Conservation (phyloP, 2,797 vertebrate genomes). For the Schizopygopsis malacanthus region DNA sequence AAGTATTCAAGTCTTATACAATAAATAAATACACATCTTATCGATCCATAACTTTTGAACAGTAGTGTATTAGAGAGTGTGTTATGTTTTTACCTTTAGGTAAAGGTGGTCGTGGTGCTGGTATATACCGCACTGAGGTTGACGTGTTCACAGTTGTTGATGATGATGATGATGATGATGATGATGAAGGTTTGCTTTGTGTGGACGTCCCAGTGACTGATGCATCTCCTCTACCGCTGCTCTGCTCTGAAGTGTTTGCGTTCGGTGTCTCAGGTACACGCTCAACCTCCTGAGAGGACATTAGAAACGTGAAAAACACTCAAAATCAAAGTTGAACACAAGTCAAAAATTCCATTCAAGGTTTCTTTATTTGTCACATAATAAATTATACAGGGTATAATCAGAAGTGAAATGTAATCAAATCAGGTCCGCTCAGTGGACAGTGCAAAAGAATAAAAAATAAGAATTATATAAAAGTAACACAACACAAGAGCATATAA, state of each 20-base stretch:
- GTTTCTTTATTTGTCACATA: no score
- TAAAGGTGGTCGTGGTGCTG: constrained; percentile 66
- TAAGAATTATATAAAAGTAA: no score
- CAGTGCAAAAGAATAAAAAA: no score
- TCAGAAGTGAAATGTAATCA: no score
- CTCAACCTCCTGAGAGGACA: neutral
- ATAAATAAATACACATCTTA: neutral
- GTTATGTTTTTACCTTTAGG: constrained; percentile 74
- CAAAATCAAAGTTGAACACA: neutral
- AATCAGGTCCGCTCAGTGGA: no score
- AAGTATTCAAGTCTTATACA: neutral
- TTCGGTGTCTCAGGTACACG: neutral
- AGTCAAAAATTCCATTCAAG: neutral
- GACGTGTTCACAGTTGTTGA: constrained; percentile 61
- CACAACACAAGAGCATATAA: no score
- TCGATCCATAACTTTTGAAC: neutral
- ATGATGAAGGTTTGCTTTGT: constrained; percentile 41
- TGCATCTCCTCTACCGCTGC: constrained; percentile 28
- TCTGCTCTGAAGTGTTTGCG: neutral
- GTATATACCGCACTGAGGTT: constrained; percentile 62
- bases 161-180: constrained; percentile 47
- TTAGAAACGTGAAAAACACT: neutral
- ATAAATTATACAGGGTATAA: no score
- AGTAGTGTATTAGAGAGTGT: neutral
- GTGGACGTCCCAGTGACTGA: constrained; percentile 24